Conservation (phyloP, 2,113 vertebrate genomes). For the Erpornis zantholeuca region DNA sequence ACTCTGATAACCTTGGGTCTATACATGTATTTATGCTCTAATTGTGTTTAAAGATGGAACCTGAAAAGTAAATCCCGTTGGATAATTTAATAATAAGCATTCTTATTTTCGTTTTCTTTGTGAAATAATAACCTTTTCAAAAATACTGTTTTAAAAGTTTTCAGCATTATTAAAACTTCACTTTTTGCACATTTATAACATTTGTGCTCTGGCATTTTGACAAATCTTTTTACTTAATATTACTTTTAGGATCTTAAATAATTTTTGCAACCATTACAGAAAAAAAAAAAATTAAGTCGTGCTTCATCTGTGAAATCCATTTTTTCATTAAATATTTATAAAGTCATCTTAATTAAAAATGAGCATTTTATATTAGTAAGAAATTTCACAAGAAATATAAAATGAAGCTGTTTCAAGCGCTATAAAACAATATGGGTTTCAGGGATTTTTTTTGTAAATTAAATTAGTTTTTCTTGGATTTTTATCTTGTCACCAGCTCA, state of each 20-base stretch:
- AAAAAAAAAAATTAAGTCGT: neutral
- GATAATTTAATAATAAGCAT: neutral
- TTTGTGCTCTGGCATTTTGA: neutral
- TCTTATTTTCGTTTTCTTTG: neutral
- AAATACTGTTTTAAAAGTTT: neutral
- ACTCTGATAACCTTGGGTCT: neutral
- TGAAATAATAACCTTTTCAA: neutral
- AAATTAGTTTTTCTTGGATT: neutral
- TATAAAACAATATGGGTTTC: neutral
- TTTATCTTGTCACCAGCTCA: neutral
- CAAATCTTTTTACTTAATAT: neutral
- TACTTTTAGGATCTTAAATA: neutral
- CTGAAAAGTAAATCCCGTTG: neutral
- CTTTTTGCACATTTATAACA: neutral
- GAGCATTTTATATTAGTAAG: neutral
- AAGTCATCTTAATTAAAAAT: neutral
- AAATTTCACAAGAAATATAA: neutral
- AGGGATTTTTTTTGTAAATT: neutral
- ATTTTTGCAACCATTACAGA: neutral
- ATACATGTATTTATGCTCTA: neutral
- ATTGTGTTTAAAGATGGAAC: neutral
- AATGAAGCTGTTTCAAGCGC: neutral
- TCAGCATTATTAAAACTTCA: neutral
- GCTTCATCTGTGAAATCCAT: neutral
- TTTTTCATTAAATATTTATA: neutral